Conservation (phyloP, 1,140 invertebrate species). For the Trachymyrmex cornetzi region DNA sequence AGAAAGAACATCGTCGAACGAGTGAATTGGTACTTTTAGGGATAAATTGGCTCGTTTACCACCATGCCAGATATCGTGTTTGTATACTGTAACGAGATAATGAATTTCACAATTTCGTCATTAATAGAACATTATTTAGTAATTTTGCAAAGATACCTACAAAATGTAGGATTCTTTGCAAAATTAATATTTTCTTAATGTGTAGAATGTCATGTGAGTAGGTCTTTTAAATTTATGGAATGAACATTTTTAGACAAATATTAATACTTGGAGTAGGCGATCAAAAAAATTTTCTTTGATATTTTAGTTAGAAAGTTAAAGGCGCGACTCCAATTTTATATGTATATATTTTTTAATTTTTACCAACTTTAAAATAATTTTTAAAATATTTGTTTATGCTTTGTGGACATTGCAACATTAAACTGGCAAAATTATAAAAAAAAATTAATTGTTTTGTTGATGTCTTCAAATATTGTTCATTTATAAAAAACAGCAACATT, state of each 20-base stretch:
- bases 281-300: neutral
- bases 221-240: neutral
- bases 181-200: neutral
- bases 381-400: neutral
- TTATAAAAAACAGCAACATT: neutral
- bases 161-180: no score
- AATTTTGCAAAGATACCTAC: neutral
- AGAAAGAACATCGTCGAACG: slow-evolving; percentile 70
- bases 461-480: neutral
- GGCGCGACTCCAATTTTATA: neutral
- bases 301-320: neutral
- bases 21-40: slow-evolving; percentile 18
- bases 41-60: slow-evolving; percentile 4
- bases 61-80: neutral
- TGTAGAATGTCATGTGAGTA: neutral
- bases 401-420: neutral
- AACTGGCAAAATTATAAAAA: neutral
- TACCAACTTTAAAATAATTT: neutral
- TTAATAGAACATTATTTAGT: neutral
- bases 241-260: neutral
- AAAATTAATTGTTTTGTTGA: neutral
- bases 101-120: neutral
- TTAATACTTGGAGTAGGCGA: neutral
- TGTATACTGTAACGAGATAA: neutral
- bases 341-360: neutral